These are phyloP conservation scores for Pentalonia nigronervosa DNA, from an alignment of 1,140 invertebrate genomes.

Conservation along the genomic window DNA sequence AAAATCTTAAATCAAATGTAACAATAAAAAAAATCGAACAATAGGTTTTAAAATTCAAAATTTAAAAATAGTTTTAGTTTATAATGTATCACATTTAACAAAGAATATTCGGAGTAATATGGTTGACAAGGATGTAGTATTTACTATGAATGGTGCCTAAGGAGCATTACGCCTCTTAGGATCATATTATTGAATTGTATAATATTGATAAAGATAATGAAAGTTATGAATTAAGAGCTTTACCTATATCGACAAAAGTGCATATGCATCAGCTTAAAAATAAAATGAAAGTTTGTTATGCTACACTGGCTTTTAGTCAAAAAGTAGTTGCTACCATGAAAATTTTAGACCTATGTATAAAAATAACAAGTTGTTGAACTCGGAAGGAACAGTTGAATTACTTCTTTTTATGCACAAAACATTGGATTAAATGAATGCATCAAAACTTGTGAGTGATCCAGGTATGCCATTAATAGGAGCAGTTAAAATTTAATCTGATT, in stretches of 20 bases:
- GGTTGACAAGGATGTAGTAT: neutral
- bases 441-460: neutral
- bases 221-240: neutral
- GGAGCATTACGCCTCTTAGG: neutral
- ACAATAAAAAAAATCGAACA: neutral
- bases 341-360: neutral
- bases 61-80: neutral
- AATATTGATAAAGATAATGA: neutral
- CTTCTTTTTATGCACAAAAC: neutral
- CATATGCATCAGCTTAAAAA: neutral
- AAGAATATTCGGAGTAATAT: neutral
- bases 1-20: neutral
- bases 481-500: neutral
- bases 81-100: neutral
- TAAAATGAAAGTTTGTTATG: neutral
- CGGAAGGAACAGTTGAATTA: neutral
- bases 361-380: neutral
- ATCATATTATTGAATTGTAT: neutral
- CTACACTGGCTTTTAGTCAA: neutral
- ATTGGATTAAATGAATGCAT: neutral
- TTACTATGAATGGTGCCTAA: neutral
- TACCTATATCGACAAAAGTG: neutral
- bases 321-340: neutral
- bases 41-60: neutral
- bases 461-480: neutral